phyloP scores from a whole-genome alignment of 2,888 invertebrate species.

The Phortica magna region DNA sequence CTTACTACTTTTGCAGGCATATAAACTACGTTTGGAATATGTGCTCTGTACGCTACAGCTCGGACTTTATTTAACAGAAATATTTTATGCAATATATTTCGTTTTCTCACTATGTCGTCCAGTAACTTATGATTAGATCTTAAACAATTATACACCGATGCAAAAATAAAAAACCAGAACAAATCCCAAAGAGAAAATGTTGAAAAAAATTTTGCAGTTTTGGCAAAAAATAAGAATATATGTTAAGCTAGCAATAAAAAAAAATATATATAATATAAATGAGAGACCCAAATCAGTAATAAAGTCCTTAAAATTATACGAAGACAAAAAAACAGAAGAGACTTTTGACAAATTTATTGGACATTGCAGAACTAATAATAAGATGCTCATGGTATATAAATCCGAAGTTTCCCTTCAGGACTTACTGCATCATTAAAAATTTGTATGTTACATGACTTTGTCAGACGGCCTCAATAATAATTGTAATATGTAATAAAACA shows the following conservation, averaged over 20 bases:
- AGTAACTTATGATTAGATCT: conserved; percentile 79
- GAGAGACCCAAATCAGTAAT: conserved; percentile 16
- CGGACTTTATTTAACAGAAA: conserved; percentile 84
- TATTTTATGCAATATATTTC: conserved; percentile 83
- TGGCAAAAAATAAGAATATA: too few species aligned
- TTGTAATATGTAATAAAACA: conserved; percentile 50
- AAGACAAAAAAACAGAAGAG: background rate
- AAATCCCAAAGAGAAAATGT: conserved; percentile 7
- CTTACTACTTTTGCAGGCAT: conserved; percentile 92
- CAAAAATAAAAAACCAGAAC: conserved; percentile 32
- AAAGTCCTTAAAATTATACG: background rate
- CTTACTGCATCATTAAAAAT: too few species aligned
- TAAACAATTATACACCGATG: conserved; percentile 36
- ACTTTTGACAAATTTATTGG: too few species aligned
- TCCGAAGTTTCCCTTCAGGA: background rate
- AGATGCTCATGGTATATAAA: conserved; percentile 17
- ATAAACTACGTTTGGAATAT: conserved; percentile 91
- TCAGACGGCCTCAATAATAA: conserved; percentile 28
- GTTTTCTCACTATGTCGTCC: conserved; percentile 82
- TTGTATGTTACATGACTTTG: background rate
- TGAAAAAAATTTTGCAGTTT: too few species aligned
- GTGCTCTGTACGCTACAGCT: conserved; percentile 92
- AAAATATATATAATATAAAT: conserved; percentile 26
- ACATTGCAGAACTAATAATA: background rate
- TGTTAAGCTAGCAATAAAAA: background rate